Base-by-base conservation (phyloP, 2,113 vertebrate species). In the Nothobranchius kuhntae region DNA sequence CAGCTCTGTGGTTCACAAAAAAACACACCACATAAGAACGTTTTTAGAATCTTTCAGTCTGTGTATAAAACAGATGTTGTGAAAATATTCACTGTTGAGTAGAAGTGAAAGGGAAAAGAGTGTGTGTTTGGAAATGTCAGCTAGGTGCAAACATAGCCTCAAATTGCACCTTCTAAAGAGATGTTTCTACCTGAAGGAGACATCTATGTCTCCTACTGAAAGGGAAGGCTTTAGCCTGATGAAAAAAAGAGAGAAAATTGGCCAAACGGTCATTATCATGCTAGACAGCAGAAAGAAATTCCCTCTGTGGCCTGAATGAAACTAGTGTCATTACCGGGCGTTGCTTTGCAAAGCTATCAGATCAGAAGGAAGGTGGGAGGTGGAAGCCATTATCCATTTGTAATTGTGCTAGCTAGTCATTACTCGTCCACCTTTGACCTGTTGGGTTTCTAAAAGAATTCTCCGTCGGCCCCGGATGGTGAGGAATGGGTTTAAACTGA, bases 331-430 rank as follows among this genome's bases (percentile, higher is more conserved):
- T 89, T 86, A 89, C 46, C 36, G 1, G 55, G 78, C 78, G 80
- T 72, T 76, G 65, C 81, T 76, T 71, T 88, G 83, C 78, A 86
- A 86, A 88, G 79, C 85, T 81, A 90, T 90, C 89, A 89, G 80
- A 80, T 82, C 66, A 85, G 74, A 75, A 61, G 73, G 65, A 76
- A 77, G 77, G 67, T 68, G 69, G 86, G 76, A 80, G 66, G 77
- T 68, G 62, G 75, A 70, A 79, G 81, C 81, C 80, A 87, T 92
- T 88, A 89, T 74, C 73, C 77, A 65, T 81, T 81, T 77, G 67
- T 81, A 91, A 91, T 89, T 91, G 87, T 78, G 67, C 61, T 15
- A 8, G 57, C 36, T 47, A 36, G 73, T 80, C 84, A 86, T 92
- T 90, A 86, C 61, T 73, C 72, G 73, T 72, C 73, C 69, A 86